Evolutionary conservation across 2,888 invertebrate genomes (phyloP).

Genomic region (Diachrysia chrysitis): DNA sequence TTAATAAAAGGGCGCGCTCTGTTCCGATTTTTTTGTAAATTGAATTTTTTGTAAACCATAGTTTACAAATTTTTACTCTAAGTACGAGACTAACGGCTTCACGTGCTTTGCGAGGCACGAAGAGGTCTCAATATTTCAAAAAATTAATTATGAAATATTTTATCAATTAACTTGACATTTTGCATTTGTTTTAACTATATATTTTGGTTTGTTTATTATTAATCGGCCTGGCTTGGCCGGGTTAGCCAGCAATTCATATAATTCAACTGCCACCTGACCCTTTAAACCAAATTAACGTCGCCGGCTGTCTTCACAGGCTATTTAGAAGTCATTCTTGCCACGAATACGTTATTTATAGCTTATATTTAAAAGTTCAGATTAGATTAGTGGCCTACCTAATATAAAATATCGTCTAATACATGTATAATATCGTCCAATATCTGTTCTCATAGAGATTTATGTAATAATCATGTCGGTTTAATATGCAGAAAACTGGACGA

Average conservation of each 20-base stretch:
- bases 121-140: too few species aligned
- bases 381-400: conserved; percentile 30
- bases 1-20: too few species aligned
- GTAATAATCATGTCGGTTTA: conserved; percentile 68
- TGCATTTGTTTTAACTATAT: background rate
- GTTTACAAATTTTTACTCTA: too few species aligned
- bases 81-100: too few species aligned
- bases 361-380: conserved; percentile 12
- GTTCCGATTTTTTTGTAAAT: too few species aligned
- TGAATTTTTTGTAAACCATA: too few species aligned
- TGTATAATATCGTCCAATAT: conserved; percentile 35
- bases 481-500: conserved; percentile 73
- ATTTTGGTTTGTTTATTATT: background rate
- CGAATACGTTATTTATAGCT: conserved; percentile 26
- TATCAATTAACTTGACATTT: too few species aligned
- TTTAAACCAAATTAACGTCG: conserved; percentile 9
- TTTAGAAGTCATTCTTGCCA: conserved; percentile 20
- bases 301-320: conserved; percentile 15
- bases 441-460: conserved; percentile 68
- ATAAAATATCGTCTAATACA: conserved; percentile 61
- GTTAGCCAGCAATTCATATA: background rate
- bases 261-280: background rate
- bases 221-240: too few species aligned
- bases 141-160: too few species aligned
- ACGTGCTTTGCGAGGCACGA: too few species aligned